These are phyloP conservation scores for Eulemur rufifrons DNA, from an alignment of 2,113 vertebrate genomes.

Conservation along the genomic window DNA sequence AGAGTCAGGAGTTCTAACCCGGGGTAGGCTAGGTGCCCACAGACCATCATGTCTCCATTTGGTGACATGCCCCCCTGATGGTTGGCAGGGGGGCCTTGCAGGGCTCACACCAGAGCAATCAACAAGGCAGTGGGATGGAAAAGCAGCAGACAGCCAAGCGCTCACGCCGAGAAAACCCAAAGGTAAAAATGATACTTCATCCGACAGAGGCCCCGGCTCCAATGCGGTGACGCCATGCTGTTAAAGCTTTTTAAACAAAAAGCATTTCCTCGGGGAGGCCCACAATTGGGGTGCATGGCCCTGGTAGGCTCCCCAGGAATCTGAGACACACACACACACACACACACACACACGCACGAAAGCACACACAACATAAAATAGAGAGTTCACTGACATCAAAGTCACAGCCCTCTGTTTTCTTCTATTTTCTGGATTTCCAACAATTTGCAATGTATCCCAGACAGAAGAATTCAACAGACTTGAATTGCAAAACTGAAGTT, in stretches of 20 bases:
- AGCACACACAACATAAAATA: neutral
- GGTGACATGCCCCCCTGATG: neutral
- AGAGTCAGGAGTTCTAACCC: neutral
- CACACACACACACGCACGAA: too few relatives aligned
- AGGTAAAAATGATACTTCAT: neutral
- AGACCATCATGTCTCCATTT: neutral
- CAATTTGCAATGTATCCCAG: neutral
- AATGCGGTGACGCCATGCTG: accelerated
- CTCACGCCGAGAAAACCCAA: neutral
- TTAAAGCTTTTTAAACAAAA: neutral
- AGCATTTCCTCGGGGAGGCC: neutral
- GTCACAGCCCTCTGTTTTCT: slow-evolving; percentile 9
- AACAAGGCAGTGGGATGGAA: neutral
- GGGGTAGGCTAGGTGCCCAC: neutral
- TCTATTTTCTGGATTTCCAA: neutral
- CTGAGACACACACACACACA: neutral
- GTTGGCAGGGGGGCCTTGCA: neutral
- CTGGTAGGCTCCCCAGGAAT: neutral
- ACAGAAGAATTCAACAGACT: neutral
- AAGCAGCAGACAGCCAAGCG: neutral
- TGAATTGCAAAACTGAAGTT: slow-evolving; percentile 14
- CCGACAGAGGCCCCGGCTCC: neutral
- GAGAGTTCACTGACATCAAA: neutral
- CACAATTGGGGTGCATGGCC: neutral
- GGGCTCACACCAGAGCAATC: neutral